phyloP scores from a whole-genome alignment of 2,888 invertebrate species.

The Cephus sareptanus region DNA sequence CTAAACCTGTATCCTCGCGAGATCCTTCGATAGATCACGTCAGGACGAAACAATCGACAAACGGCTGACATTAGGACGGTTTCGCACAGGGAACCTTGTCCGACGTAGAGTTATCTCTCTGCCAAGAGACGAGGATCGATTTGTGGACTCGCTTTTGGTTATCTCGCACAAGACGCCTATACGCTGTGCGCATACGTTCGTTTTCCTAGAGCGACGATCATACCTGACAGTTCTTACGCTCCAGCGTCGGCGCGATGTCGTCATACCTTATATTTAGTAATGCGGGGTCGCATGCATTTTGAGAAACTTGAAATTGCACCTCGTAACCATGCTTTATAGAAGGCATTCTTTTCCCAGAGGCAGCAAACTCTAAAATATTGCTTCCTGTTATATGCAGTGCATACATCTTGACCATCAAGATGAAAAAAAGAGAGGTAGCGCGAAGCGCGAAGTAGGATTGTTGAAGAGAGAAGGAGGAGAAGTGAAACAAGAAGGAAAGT shows the following conservation, averaged over 20 bases:
- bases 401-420: conserved; percentile 40
- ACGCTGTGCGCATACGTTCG: neutral
- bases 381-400: conserved; percentile 47
- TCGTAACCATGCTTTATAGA: conserved; percentile 55
- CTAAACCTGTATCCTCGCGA: neutral
- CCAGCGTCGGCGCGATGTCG: neutral
- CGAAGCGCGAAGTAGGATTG: conserved; percentile 10
- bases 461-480: neutral
- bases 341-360: conserved; percentile 32
- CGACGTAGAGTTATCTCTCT: neutral
- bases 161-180: neutral
- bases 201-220: neutral
- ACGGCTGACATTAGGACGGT: neutral
- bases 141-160: neutral
- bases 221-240: neutral
- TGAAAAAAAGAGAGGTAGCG: neutral
- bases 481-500: conserved; percentile 4
- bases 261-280: conserved; percentile 15
- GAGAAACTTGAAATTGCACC: conserved; percentile 56
- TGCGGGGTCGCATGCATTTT: conserved; percentile 32
- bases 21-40: conserved; percentile 18
- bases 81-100: neutral
- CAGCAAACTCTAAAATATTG: conserved; percentile 55
- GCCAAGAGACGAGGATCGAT: neutral
- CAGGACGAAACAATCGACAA: conserved; percentile 9